These are phyloP conservation scores for Mesocentrotus franciscanus DNA, from an alignment of 53 echinoderm and acorn worm species.

Conservation along the genomic window DNA sequence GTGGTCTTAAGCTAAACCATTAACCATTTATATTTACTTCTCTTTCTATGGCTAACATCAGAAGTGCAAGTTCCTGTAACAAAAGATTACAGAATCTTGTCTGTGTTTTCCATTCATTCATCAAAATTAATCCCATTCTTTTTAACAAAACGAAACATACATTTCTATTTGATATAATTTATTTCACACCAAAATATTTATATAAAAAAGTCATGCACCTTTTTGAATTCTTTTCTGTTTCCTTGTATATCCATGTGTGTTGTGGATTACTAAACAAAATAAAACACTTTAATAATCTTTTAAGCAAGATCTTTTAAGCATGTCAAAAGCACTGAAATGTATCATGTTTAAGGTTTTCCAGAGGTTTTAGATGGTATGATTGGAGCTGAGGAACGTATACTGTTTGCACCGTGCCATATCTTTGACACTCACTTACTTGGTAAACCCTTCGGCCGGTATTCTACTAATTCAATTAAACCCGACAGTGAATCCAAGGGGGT, in stretches of 20 bases:
- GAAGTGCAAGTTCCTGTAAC: not conserved
- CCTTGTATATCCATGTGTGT: slow-evolving; percentile 1
- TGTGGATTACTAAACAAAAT: slow-evolving; percentile 17
- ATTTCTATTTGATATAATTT: not conserved
- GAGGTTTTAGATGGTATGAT: slow-evolving; percentile 8
- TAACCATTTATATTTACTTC: slow-evolving; percentile 31
- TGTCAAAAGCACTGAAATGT: not conserved
- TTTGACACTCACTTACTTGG: slow-evolving; percentile 52
- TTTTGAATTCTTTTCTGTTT: not conserved
- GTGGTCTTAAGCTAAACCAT: slow-evolving; percentile 22
- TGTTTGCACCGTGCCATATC: slow-evolving; percentile 25
- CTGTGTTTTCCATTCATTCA: slow-evolving; percentile 1
- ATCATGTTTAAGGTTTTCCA: not conserved
- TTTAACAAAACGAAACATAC: not conserved
- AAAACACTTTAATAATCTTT: not conserved
- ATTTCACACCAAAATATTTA: not conserved
- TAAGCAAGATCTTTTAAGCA: not conserved
- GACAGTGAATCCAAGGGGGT: too few species aligned
- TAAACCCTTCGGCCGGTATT: not conserved
- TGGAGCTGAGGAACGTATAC: slow-evolving; percentile 39
- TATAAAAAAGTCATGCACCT: not conserved
- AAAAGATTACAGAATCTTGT: slow-evolving; percentile 7
- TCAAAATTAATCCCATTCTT: slow-evolving; percentile 26
- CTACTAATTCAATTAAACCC: too few species aligned
- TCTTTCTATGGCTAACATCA: slow-evolving; percentile 21